Evolutionary conservation across 2,113 vertebrate genomes (phyloP).

Genomic region (Phylloscopus trochiloides): DNA sequence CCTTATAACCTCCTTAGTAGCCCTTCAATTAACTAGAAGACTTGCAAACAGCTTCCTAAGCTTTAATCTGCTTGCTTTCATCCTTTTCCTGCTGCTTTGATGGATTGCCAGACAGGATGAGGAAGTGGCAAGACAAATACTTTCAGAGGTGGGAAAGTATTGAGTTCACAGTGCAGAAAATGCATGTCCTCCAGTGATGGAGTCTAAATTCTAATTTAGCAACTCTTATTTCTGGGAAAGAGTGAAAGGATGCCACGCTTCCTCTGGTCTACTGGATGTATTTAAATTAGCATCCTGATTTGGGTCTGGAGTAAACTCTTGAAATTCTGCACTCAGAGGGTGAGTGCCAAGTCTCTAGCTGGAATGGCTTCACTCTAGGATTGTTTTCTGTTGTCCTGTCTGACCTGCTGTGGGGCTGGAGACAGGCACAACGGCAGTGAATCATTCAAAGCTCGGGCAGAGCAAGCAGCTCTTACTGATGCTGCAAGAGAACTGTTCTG

Average conservation of each 20-base stretch:
- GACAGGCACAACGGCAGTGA: background rate
- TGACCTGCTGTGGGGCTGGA: background rate
- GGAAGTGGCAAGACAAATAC: background rate
- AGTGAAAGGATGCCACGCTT: background rate
- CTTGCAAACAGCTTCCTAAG: background rate
- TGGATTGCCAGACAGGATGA: background rate
- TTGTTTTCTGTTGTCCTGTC: background rate
- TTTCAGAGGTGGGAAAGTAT: background rate
- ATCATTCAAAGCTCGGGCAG: rapidly evolving
- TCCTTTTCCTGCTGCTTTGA: background rate
- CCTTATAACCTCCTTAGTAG: background rate
- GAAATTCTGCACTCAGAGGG: background rate
- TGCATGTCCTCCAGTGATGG: background rate
- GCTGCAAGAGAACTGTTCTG: background rate
- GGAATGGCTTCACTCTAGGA: background rate
- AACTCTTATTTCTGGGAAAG: background rate
- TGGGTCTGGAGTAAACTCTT: background rate
- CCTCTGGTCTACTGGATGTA: background rate
- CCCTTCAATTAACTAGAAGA: background rate
- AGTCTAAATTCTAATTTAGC: background rate
- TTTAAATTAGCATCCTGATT: background rate
- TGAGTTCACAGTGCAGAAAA: background rate
- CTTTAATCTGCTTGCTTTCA: background rate
- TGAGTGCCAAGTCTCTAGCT: background rate
- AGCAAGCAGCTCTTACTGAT: background rate